These are phyloP conservation scores for Tyrophagus putrescentiae DNA, from an alignment of 1,140 invertebrate genomes.

Conservation along the genomic window DNA sequence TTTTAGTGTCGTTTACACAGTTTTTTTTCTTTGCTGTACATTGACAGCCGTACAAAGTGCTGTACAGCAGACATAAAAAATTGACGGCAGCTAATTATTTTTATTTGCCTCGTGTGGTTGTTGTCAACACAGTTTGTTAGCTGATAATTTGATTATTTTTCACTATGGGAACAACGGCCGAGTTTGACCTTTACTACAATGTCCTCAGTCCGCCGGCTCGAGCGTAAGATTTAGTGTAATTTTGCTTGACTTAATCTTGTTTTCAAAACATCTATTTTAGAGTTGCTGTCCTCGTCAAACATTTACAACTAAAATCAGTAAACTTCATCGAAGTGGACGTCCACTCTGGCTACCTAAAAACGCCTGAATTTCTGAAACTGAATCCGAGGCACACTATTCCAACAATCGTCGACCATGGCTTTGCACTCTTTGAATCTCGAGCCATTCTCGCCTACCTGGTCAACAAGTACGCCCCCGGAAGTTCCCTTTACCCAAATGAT, in stretches of 20 bases:
- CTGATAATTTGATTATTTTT: no score
- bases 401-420: neutral
- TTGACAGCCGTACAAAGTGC: no score
- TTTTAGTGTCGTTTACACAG: no score
- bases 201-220: constrained; percentile 24
- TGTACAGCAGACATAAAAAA: no score
- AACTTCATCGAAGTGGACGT: constrained; percentile 50
- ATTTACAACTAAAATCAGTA: constrained; percentile 51
- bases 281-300: constrained; percentile 34
- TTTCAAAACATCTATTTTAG: no score
- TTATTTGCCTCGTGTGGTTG: no score
- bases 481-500: neutral
- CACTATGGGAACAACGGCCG: neutral
- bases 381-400: neutral
- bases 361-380: constrained; percentile 47
- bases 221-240: no score
- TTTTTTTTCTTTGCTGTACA: no score
- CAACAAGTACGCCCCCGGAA: neutral
- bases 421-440: neutral
- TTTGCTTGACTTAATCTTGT: no score
- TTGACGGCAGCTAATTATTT: no score
- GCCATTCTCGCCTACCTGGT: neutral
- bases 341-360: constrained; percentile 49
- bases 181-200: constrained; percentile 26
- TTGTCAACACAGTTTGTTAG: no score